These are phyloP conservation scores for Eurois occulta DNA, from an alignment of 2,888 invertebrate species.

Conservation along the genomic window DNA sequence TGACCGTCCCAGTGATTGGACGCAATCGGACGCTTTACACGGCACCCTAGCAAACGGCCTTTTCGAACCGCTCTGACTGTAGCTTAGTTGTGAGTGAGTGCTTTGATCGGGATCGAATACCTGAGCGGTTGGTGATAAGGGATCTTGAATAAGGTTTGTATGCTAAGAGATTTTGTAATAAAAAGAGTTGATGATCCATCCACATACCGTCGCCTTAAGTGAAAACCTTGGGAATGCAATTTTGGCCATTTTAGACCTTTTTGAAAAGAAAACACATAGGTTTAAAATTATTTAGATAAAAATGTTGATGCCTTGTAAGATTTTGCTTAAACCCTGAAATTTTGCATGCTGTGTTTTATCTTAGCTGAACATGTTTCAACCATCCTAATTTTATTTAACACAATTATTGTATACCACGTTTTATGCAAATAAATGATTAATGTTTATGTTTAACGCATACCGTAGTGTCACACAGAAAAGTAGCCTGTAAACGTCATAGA, in stretches of 20 bases:
- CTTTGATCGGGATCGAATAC: slow-evolving; percentile 35
- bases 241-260: neutral
- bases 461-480: no score
- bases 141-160: neutral
- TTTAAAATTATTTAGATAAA: no score
- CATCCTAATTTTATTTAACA: no score
- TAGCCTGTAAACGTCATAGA: no score
- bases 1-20: slow-evolving; percentile 73
- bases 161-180: slow-evolving; percentile 4
- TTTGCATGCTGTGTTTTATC: no score
- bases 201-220: neutral
- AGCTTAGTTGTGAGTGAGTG: slow-evolving; percentile 20
- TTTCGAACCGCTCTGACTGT: slow-evolving; percentile 36
- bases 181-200: neutral
- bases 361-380: no score
- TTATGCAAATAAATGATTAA: no score
- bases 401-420: no score
- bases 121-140: neutral
- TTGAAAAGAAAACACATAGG: no score
- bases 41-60: slow-evolving; percentile 56
- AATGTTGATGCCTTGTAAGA: no score
- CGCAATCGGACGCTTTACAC: slow-evolving; percentile 67
- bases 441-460: no score
- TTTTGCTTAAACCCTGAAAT: no score
- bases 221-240: neutral